These are phyloP conservation scores for Phengaris arion DNA, from an alignment of 2,888 invertebrate species.

Conservation along the genomic window DNA sequence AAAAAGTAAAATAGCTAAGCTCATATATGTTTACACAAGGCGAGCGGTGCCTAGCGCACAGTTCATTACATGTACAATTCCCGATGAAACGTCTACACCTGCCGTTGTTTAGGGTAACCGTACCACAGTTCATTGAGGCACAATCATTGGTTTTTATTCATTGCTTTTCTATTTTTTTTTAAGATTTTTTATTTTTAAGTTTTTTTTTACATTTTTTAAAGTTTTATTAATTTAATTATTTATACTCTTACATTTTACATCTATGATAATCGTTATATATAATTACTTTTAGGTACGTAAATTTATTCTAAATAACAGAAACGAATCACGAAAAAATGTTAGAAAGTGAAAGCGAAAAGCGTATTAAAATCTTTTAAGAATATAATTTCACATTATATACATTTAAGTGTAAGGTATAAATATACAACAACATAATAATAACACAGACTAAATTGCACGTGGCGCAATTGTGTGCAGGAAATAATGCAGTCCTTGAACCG, in stretches of 20 bases:
- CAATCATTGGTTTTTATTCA: conserved; percentile 79
- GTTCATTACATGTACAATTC: conserved; percentile 61
- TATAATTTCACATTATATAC: conserved; percentile 78
- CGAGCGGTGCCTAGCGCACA: conserved; percentile 62
- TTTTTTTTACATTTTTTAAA: conserved; percentile 50
- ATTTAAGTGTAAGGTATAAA: conserved; percentile 74
- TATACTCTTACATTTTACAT: conserved; percentile 41
- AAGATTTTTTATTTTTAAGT: conserved; percentile 44
- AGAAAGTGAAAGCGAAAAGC: conserved; percentile 77
- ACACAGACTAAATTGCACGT: conserved; percentile 79
- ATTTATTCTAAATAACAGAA: conserved; percentile 79
- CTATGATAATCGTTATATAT: conserved; percentile 77
- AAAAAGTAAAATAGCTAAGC: conserved; percentile 79
- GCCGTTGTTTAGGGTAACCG: conserved; percentile 77
- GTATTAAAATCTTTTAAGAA: conserved; percentile 75
- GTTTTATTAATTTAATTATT: conserved; percentile 54
- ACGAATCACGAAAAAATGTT: conserved; percentile 75
- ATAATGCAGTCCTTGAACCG: conserved; percentile 75
- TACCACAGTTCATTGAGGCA: conserved; percentile 80
- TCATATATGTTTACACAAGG: conserved; percentile 77
- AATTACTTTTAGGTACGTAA: conserved; percentile 79
- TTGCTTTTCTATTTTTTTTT: conserved; percentile 57
- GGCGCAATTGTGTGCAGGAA: conserved; percentile 75
- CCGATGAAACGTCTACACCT: conserved; percentile 71
- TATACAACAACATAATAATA: conserved; percentile 79